phyloP scores from a whole-genome alignment of 2,797 vertebrate genomes.

The Gymnopithys bicolor region DNA sequence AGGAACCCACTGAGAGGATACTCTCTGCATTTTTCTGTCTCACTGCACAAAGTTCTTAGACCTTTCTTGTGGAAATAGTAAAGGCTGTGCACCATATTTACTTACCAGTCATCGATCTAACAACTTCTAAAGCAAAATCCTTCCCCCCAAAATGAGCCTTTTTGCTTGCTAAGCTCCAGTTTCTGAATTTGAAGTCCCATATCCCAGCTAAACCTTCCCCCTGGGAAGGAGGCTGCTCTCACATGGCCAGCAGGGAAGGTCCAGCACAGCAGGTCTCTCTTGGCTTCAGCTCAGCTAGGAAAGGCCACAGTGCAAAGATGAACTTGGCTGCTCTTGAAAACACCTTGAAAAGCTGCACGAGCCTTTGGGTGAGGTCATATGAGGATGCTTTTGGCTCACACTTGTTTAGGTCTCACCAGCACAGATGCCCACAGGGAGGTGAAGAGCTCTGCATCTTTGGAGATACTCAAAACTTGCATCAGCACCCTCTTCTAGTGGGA shows the following conservation, averaged over 20 bases:
- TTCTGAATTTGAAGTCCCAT: background rate
- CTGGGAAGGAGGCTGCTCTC: background rate
- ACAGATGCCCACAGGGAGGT: background rate
- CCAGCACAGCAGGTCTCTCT: background rate
- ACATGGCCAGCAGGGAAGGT: background rate
- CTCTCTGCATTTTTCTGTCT: background rate
- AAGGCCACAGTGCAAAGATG: background rate
- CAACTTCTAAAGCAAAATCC: background rate
- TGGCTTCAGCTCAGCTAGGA: background rate
- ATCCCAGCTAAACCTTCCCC: background rate
- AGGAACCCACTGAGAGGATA: background rate
- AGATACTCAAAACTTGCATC: background rate
- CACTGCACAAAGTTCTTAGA: background rate
- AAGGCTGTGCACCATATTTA: background rate
- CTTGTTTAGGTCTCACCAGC: background rate
- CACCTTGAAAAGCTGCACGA: accelerated
- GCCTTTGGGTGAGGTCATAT: background rate
- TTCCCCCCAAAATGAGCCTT: background rate
- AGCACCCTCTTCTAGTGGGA: background rate
- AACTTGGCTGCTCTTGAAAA: background rate
- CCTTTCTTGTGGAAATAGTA: background rate
- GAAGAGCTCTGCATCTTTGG: background rate
- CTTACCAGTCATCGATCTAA: background rate
- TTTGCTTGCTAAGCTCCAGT: background rate
- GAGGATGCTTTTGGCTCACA: background rate